Base-by-base conservation (phyloP, 2,888 invertebrate genomes). In the Sphaerophoria rueppellii region DNA sequence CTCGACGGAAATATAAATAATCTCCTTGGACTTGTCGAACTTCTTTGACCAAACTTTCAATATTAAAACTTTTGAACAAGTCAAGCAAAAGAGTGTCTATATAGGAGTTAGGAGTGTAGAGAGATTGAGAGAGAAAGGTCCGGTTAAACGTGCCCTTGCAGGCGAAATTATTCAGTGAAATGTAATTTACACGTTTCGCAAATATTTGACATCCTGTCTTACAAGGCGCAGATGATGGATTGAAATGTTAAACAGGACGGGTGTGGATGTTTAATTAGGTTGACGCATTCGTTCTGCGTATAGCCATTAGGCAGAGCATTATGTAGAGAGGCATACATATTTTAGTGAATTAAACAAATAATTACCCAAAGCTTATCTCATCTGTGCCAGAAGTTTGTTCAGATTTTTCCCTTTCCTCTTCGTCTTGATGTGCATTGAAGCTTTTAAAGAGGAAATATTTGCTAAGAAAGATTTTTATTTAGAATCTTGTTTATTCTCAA, bases 141-240 rank as follows among this genome's bases (percentile, higher is more conserved):
- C 40, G 16, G 40, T 72, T 24, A 40, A 57, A 43, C 50, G 63
- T 71, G 48, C 58, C 52, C 46, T 69, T 72, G 73, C 11, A 46
- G 35, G 43, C 24, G 24, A 50, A 79, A 75, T 79, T 79, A 79
- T 79, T 67, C 75, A 48, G 63, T 57, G 69, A 61, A 76, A 77
- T 67, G 73, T 81, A 81, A 81, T 81, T 77, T 80, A 63, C 81
- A 85, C 85, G 85, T 76, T 81, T 72, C 57, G 72, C 76, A 85
- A 85, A 85, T 85, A 85, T 85, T 85, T 85, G 76, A 65, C 73
- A 76, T 76, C 37, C 76, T 57, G 70, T 40, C 63, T 46, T 37
- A 40, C 61, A 69, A 73, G 63, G 54, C 32, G 50, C 24, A 55
- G 58, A 71, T 83, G 79, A 83, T 74, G 67, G 54, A 80, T 83